Evolutionary conservation across 2,888 invertebrate species (phyloP).

Genomic region (Pollenia angustigena): DNA sequence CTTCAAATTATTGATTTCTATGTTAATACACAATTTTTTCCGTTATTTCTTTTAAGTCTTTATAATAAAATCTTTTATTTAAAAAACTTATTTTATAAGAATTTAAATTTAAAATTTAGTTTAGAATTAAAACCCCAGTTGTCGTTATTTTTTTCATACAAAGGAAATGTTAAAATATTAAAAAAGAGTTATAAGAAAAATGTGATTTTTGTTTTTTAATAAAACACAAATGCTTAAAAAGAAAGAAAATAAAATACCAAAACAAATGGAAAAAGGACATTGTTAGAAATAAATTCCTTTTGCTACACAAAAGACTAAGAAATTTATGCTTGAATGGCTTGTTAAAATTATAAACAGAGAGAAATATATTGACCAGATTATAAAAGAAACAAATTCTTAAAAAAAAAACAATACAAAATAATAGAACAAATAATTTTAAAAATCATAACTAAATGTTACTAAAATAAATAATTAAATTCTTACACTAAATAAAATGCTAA

Average conservation of each 20-base stretch:
- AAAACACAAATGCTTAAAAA: neutral
- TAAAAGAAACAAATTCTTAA: neutral
- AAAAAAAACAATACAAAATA: conserved; percentile 16
- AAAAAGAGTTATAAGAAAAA: conserved; percentile 2
- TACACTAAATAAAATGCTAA: neutral
- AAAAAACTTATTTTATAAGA: neutral
- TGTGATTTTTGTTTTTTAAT: conserved; percentile 16
- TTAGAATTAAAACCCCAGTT: neutral
- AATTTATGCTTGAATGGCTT: conserved; percentile 12
- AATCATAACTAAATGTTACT: conserved; percentile 42
- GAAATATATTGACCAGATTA: neutral
- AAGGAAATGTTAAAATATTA: neutral
- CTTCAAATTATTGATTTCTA: too few species aligned
- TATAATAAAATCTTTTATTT: too few species aligned
- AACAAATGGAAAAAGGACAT: neutral
- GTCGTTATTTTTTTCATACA: neutral
- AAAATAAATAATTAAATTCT: conserved; percentile 26
- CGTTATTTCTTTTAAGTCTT: too few species aligned
- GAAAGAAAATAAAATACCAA: neutral
- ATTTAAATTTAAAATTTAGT: neutral
- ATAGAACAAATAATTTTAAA: conserved; percentile 24
- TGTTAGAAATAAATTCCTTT: conserved; percentile 29
- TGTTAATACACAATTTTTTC: too few species aligned
- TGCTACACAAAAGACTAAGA: conserved; percentile 19
- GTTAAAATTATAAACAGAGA: neutral